Evolutionary conservation across 2,113 vertebrate genomes (phyloP).

Genomic region (Paracanthobrama guichenoti): DNA sequence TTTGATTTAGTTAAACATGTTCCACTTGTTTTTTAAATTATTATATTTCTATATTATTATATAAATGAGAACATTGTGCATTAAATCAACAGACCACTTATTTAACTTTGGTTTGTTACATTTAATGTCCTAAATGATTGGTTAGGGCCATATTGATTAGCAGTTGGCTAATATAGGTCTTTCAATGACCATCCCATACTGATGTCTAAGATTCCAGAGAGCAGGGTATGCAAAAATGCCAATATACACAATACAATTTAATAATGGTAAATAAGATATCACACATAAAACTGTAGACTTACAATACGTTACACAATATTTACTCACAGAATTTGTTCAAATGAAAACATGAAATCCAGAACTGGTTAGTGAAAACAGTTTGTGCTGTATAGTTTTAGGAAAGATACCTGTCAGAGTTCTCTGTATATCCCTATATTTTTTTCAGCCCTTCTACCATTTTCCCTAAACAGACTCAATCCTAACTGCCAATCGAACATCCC

Average conservation of each 20-base stretch:
- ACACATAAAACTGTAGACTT: background rate
- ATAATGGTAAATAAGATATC: background rate
- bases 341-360: background rate
- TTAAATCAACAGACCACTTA: background rate
- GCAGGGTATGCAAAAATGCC: background rate
- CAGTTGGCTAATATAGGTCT: background rate
- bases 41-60: background rate
- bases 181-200: background rate
- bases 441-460: background rate
- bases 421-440: background rate
- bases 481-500: background rate
- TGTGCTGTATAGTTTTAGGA: background rate
- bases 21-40: too few relatives aligned
- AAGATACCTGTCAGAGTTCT: background rate
- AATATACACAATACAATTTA: background rate
- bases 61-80: background rate
- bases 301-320: background rate
- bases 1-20: background rate
- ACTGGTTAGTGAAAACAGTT: background rate
- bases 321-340: background rate
- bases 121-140: slow-evolving; percentile 3
- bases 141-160: slow-evolving; percentile 3
- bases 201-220: background rate
- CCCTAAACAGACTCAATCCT: background rate
- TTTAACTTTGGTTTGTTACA: background rate